These are phyloP conservation scores for Sitta carolinensis DNA, from an alignment of 2,797 vertebrate species.

Conservation along the genomic window DNA sequence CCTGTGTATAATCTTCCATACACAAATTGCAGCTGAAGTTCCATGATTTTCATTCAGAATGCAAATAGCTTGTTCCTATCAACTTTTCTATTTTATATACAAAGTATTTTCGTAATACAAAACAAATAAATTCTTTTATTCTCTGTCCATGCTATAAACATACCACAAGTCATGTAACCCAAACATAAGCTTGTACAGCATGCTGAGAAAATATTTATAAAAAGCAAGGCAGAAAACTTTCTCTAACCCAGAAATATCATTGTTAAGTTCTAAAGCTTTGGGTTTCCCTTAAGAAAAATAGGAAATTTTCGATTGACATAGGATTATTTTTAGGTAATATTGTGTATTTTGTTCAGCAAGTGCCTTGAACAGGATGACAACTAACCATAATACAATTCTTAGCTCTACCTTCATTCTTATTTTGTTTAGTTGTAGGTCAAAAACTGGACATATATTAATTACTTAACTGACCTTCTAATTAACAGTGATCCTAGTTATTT, in stretches of 20 bases:
- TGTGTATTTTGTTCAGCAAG: not conserved
- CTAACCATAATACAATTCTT: not conserved
- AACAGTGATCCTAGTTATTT: not conserved
- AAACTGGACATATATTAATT: not conserved
- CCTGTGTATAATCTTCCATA: fast-evolving
- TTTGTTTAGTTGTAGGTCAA: not conserved
- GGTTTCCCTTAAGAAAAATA: not conserved
- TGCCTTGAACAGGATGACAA: not conserved
- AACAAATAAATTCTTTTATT: not conserved
- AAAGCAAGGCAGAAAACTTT: not conserved
- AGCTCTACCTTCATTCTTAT: not conserved
- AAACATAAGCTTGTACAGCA: not conserved
- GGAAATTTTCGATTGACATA: not conserved
- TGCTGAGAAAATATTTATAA: not conserved
- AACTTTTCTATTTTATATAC: not conserved
- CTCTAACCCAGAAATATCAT: not conserved
- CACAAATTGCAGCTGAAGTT: not conserved
- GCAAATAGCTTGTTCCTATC: not conserved
- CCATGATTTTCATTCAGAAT: not conserved
- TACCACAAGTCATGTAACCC: not conserved
- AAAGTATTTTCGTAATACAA: not conserved
- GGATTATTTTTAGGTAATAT: not conserved
- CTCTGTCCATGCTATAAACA: not conserved
- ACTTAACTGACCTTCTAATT: not conserved
- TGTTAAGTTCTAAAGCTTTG: not conserved